phyloP scores from a whole-genome alignment of 2,888 invertebrate species.

The Pristionchus mayeri region DNA sequence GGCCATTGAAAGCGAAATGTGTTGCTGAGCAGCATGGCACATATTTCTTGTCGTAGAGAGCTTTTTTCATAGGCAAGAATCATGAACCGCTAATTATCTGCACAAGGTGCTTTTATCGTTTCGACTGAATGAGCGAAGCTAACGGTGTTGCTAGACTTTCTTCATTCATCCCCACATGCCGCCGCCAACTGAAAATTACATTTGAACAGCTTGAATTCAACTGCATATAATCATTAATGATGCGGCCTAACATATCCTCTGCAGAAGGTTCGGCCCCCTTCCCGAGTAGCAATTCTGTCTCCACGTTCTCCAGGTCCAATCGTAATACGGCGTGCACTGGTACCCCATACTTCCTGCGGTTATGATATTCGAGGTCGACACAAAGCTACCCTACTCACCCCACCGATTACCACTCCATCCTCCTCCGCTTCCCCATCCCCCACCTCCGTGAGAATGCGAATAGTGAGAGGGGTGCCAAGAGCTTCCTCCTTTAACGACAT shows the following conservation, averaged over 20 bases:
- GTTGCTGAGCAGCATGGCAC: too few species aligned
- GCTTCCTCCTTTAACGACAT: too few species aligned
- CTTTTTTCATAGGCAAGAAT: too few species aligned
- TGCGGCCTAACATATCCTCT: slow-evolving; percentile 29
- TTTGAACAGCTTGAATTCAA: too few species aligned
- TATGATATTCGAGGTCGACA: neutral
- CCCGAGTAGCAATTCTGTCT: slow-evolving; percentile 18
- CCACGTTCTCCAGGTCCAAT: slow-evolving; percentile 14
- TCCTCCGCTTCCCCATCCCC: neutral
- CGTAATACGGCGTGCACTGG: slow-evolving; percentile 26
- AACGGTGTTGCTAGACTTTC: too few species aligned
- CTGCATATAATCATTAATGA: neutral
- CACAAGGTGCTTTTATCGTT: too few species aligned
- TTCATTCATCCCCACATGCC: neutral
- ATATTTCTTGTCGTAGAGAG: too few species aligned
- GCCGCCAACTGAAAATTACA: neutral
- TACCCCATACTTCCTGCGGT: neutral
- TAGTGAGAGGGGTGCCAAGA: neutral
- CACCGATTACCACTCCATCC: neutral
- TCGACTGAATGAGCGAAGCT: too few species aligned
- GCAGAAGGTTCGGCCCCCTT: neutral
- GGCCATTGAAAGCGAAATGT: too few species aligned
- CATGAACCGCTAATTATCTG: too few species aligned
- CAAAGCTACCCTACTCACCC: neutral
- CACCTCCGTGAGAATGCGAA: neutral